phyloP scores from a whole-genome alignment of 2,888 invertebrate species.

The Dicycla oo region DNA sequence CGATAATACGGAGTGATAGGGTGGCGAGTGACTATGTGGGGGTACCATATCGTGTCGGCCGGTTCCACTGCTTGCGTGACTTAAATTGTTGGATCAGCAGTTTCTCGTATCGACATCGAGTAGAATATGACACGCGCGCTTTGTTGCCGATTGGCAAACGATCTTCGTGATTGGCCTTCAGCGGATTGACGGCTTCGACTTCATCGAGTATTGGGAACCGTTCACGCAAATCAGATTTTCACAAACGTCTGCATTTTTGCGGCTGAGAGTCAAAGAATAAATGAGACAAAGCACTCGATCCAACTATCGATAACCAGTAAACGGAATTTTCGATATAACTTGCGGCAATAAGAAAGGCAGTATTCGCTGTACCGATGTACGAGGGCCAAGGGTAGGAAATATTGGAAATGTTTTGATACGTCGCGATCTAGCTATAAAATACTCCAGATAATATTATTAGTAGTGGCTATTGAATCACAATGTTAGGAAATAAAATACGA shows the following conservation, averaged over 20 bases:
- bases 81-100: constrained; percentile 76
- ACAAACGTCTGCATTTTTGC: constrained; percentile 59
- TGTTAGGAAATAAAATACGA: constrained; percentile 24
- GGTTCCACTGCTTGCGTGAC: constrained; percentile 78
- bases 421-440: constrained; percentile 40
- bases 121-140: constrained; percentile 83
- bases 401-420: constrained; percentile 37
- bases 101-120: constrained; percentile 81
- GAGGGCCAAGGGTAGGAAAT: constrained; percentile 21
- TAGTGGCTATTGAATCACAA: constrained; percentile 19
- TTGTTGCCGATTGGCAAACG: constrained; percentile 81
- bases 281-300: constrained; percentile 35
- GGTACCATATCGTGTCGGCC: constrained; percentile 68
- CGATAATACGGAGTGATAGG: constrained; percentile 69
- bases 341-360: constrained; percentile 39
- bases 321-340: constrained; percentile 38
- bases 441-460: constrained; percentile 36
- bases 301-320: constrained; percentile 52
- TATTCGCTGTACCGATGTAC: constrained; percentile 40
- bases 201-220: constrained; percentile 65
- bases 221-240: constrained; percentile 53
- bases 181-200: constrained; percentile 67
- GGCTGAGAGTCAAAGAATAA: constrained; percentile 31
- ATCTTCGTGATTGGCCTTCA: constrained; percentile 78
- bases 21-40: constrained; percentile 68